Base-by-base conservation (phyloP, 2,113 vertebrate species). In the Ahaetulla prasina region DNA sequence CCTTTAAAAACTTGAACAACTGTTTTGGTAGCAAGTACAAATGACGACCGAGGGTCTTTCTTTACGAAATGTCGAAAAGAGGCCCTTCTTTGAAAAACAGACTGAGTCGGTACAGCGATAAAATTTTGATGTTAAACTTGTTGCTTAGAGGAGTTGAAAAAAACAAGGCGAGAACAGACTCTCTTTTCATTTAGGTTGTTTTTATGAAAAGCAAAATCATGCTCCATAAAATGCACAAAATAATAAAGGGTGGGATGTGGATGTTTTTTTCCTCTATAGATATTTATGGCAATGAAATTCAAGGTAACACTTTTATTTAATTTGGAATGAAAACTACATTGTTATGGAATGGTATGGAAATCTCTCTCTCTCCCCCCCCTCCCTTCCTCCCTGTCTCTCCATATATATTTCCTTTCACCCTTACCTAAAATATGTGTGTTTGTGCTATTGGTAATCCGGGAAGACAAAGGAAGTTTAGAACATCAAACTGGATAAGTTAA, bases 1-100 rank as follows among this genome's bases (percentile, higher is more conserved):
- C 54, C 7, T 55, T 57, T 27, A 25, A 57, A 57, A 57, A 57
- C 55, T 10, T 8, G 54, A 55, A 55, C 6, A 35, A 74, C n/a
- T 6, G 74, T 89, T 85, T 49, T 54, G 50, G 43, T 54, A 89
- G 90, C 92, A 54, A 60, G 89, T 92, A 93, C 47, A 86, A 92
- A 92, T 50, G 14, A 4, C 47, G 57, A 91, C 22, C n/a, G 5
- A 43, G 30, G 52, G 53, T 25, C 35, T 88, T 95, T 93, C 39
- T 45, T 95, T 93, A 91, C 43, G 80, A 89, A 91, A 27, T 39
- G 23, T 25, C 50, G 0, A 0, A 20, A 45, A 43, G 0, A 88
- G 87, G 10, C 53, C 39, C n/a, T n/a, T n/a, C n/a, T 25, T 74
- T 88, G 68, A 94, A 55, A 93, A 45, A 0, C 45, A 20, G 30